Percentiles rank a stretch among this genome's conserved stretches.
Conservation (phyloP, 2,888 invertebrate genomes). For the Pseudococcus jackbeardsleyi region DNA sequence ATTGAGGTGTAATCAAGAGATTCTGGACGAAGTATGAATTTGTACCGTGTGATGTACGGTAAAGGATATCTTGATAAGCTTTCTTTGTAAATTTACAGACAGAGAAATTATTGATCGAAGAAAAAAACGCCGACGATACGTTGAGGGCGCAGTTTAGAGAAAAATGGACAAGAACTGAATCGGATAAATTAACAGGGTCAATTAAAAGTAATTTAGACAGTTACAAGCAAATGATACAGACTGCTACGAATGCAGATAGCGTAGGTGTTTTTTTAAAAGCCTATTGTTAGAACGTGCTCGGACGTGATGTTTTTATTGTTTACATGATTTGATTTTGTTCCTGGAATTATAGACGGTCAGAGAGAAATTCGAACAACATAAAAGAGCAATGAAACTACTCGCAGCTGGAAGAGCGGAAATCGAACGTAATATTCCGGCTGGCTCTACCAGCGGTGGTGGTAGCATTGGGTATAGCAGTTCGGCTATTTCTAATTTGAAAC, state of each 20-base stretch:
- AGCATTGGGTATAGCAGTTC: slow-evolving; percentile 69
- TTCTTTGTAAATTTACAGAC: slow-evolving; percentile 71
- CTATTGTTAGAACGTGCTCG: neutral
- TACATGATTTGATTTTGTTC: neutral
- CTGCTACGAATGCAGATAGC: slow-evolving; percentile 81
- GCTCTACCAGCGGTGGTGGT: slow-evolving; percentile 70
- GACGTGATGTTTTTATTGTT: neutral
- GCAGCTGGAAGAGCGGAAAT: slow-evolving; percentile 81
- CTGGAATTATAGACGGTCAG: slow-evolving; percentile 78
- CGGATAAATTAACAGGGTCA: slow-evolving; percentile 88
- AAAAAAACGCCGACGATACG: slow-evolving; percentile 89
- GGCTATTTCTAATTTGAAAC: slow-evolving; percentile 78
- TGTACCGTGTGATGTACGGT: neutral
- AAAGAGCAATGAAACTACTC: slow-evolving; percentile 84
- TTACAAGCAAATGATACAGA: slow-evolving; percentile 92
- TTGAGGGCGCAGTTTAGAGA: slow-evolving; percentile 91
- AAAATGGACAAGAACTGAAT: slow-evolving; percentile 91
- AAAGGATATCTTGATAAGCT: neutral
- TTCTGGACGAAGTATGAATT: slow-evolving; percentile 86
- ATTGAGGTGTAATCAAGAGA: slow-evolving; percentile 92
- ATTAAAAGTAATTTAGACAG: slow-evolving; percentile 90
- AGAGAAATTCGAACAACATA: slow-evolving; percentile 86
- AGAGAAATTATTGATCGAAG: slow-evolving; percentile 88
- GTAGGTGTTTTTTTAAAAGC: slow-evolving; percentile 69
- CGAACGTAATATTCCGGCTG: slow-evolving; percentile 79